These are phyloP conservation scores for Caracal caracal DNA, from an alignment of 2,113 vertebrate genomes.

Conservation along the genomic window DNA sequence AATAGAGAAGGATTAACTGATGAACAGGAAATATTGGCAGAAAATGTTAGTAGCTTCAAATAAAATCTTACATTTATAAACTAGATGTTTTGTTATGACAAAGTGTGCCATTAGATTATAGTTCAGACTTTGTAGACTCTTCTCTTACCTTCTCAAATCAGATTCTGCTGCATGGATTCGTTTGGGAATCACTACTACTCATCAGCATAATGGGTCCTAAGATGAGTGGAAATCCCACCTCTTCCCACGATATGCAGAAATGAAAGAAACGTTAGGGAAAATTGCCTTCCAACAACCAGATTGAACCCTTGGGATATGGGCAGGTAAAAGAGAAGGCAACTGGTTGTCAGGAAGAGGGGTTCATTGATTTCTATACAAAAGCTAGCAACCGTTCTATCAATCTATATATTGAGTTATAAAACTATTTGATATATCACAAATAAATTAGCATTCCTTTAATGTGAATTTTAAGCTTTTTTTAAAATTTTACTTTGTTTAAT, in stretches of 20 bases:
- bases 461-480: neutral
- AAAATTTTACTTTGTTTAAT: no score
- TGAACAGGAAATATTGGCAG: neutral
- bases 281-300: neutral
- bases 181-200: neutral
- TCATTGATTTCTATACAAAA: neutral
- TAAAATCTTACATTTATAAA: neutral
- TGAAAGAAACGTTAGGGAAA: neutral
- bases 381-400: neutral
- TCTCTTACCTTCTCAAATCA: neutral
- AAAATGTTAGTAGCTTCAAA: neutral
- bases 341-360: neutral
- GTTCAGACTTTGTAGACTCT: neutral
- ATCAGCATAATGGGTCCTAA: neutral
- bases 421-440: neutral
- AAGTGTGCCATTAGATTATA: neutral
- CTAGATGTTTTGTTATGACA: neutral
- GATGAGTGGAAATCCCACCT: neutral
- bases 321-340: neutral
- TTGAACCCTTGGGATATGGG: neutral
- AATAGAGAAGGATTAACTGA: neutral
- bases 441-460: neutral
- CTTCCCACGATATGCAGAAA: neutral
- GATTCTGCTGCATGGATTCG: neutral
- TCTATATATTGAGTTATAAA: neutral